Percentiles rank a stretch among this genome's conserved stretches.
phyloP scores from a whole-genome alignment of 2,797 vertebrate genomes.

The Leucoraja ocellata region DNA sequence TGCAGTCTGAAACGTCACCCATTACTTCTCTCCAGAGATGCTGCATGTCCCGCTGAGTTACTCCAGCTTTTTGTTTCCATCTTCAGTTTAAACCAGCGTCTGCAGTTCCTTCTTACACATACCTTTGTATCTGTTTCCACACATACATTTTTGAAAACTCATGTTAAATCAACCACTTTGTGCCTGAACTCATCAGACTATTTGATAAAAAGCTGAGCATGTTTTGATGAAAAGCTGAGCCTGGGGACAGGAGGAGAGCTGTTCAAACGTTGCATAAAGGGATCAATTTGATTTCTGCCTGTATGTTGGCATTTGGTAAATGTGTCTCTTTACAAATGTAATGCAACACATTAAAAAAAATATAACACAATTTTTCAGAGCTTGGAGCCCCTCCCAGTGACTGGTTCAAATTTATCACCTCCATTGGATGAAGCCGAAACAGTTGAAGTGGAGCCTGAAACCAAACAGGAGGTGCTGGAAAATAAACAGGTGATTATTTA shows the following conservation, averaged over 20 bases:
- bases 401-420: conserved; percentile 72
- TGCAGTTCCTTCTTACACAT: too few species aligned
- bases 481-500: conserved; percentile 75
- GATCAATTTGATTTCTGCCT: not conserved
- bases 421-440: conserved; percentile 74
- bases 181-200: too few species aligned
- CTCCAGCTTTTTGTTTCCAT: too few species aligned
- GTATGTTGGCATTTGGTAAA: not conserved
- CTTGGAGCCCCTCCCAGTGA: conserved; percentile 81
- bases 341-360: not conserved
- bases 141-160: not conserved
- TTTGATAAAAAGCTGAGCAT: too few species aligned
- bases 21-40: too few species aligned
- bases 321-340: not conserved
- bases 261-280: not conserved
- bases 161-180: too few species aligned
- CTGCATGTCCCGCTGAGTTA: too few species aligned
- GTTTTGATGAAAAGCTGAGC: too few species aligned
- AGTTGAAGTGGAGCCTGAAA: conserved; percentile 73
- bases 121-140: not conserved
- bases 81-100: too few species aligned
- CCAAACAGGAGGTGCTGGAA: conserved; percentile 86
- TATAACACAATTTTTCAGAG: conserved; percentile 58
- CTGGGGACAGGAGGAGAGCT: not conserved
- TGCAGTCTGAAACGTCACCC: too few species aligned